Evolutionary conservation across 2,797 vertebrate genomes (phyloP).

Genomic region (Sarcophilus harrisii): DNA sequence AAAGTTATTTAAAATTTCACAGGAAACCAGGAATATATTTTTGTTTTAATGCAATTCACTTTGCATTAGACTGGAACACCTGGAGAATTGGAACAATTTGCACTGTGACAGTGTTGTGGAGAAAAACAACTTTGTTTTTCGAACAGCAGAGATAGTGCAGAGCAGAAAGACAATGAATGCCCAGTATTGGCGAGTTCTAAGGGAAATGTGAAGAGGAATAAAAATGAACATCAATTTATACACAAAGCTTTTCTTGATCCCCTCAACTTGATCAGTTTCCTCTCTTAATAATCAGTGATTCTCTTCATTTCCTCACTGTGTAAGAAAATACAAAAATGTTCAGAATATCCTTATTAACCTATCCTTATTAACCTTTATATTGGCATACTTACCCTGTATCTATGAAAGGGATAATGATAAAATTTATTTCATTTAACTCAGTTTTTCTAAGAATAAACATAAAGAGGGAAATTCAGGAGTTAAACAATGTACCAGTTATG

Average conservation of each 20-base stretch:
- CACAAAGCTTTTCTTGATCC: neutral
- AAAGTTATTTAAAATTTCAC: neutral
- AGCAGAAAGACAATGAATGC: neutral
- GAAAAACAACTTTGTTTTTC: neutral
- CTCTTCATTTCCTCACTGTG: neutral
- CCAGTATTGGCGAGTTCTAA: neutral
- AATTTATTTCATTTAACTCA: slow-evolving; percentile 27
- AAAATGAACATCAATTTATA: neutral
- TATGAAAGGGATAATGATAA: neutral
- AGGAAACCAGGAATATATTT: neutral
- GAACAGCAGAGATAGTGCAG: neutral
- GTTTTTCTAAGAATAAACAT: slow-evolving; percentile 29
- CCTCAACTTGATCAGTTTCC: neutral
- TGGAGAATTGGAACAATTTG: neutral
- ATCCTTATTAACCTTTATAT: neutral
- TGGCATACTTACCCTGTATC: neutral
- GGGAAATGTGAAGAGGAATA: neutral
- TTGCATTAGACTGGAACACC: too few relatives aligned
- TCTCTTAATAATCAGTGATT: neutral
- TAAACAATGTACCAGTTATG: neutral
- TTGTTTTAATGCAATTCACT: neutral
- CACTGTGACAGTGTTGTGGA: neutral
- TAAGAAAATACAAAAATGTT: neutral
- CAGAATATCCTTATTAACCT: neutral
- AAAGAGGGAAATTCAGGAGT: neutral